Evolutionary conservation across 2,797 vertebrate species (phyloP).

Genomic region (Psittacula derbiana): DNA sequence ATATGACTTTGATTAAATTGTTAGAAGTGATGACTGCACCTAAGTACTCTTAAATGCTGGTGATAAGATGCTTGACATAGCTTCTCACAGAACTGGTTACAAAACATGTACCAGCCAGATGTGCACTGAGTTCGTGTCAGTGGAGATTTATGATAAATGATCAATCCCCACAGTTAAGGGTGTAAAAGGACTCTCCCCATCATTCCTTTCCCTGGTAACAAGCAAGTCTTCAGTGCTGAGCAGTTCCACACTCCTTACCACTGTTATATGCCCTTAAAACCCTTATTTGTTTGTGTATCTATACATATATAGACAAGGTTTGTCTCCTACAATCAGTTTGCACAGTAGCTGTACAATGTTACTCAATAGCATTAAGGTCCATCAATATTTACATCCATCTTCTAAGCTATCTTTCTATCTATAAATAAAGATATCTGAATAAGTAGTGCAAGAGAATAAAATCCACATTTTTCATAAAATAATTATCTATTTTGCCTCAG

Average conservation of each 20-base stretch:
- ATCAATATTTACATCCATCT: neutral
- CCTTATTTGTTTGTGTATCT: neutral
- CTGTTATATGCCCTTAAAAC: neutral
- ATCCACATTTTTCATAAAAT: neutral
- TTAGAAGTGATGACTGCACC: neutral
- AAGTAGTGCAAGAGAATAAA: neutral
- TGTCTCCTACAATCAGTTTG: neutral
- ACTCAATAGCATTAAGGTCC: neutral
- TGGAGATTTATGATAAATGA: neutral
- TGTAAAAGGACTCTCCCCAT: neutral
- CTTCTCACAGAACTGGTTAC: neutral
- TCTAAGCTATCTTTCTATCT: neutral
- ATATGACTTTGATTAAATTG: conserved; percentile 14
- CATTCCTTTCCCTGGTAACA: neutral
- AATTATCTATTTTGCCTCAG: neutral
- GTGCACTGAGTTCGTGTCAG: neutral
- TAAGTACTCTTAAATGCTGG: neutral
- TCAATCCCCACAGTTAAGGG: neutral
- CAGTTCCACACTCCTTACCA: rapidly evolving
- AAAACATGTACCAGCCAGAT: neutral
- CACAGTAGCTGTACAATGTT: rapidly evolving
- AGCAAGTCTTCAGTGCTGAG: neutral
- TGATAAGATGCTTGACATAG: neutral
- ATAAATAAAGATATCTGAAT: neutral
- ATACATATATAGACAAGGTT: rapidly evolving